Conservation (phyloP, 1,140 invertebrate genomes). For the Leptestheria dahalacensis region DNA sequence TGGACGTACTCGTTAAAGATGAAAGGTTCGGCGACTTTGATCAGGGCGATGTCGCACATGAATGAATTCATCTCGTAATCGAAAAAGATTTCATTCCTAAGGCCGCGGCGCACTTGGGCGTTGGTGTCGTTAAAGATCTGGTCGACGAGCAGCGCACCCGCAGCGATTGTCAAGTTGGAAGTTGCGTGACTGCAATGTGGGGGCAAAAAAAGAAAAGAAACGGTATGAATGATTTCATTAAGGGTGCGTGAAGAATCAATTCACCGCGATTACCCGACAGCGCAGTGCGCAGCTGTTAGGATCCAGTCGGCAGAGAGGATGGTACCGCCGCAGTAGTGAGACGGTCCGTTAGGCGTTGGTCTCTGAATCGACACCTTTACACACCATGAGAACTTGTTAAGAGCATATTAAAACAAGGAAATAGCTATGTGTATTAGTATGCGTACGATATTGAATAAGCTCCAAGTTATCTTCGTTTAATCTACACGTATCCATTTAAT, state of each 20-base stretch:
- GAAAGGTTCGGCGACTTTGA: slow-evolving; percentile 7
- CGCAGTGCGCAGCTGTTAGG: slow-evolving; percentile 7
- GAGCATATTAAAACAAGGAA: no score
- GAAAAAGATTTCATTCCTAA: slow-evolving; percentile 9
- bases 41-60: slow-evolving; percentile 15
- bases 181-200: slow-evolving; percentile 1
- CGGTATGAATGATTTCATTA: neutral
- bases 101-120: slow-evolving; percentile 8
- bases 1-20: slow-evolving; percentile 9
- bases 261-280: no score
- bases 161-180: slow-evolving; percentile 9
- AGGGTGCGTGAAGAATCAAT: no score
- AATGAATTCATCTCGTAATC: slow-evolving; percentile 13
- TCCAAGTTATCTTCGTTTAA: no score
- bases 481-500: no score
- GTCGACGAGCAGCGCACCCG: neutral
- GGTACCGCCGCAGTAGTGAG: slow-evolving; percentile 1
- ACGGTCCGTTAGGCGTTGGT: neutral
- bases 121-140: neutral
- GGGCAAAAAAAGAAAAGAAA: neutral
- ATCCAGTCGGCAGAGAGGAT: neutral
- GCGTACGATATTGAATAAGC: no score
- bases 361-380: neutral
- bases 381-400: neutral
- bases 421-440: no score